Percentiles rank a stretch among this genome's conserved stretches.
These are phyloP conservation scores for Cinclus mexicanus DNA, from an alignment of 2,113 vertebrate species.

Conservation along the genomic window DNA sequence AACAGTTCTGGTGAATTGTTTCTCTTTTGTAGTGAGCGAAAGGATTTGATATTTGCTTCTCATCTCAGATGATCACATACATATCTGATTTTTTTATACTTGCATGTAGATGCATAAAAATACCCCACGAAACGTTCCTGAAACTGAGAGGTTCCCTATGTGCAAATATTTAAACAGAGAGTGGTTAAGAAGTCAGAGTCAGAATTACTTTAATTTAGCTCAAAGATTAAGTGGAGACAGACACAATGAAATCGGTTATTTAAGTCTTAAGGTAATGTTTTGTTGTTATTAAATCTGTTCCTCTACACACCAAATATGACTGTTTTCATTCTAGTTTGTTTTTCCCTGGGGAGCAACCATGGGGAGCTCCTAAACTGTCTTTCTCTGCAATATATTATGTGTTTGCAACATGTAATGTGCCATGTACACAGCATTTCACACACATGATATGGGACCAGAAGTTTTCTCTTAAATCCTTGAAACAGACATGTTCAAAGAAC, in stretches of 20 bases:
- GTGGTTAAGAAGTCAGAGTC: background rate
- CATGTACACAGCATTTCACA: background rate
- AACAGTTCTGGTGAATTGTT: background rate
- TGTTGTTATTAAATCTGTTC: background rate
- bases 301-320: background rate
- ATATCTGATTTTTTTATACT: background rate
- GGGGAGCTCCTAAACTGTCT: background rate
- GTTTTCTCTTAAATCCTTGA: conserved; percentile 18
- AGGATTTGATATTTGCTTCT: background rate
- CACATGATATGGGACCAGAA: background rate
- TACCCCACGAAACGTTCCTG: background rate
- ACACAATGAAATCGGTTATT: background rate
- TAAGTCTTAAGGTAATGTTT: background rate
- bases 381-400: background rate
- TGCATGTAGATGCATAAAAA: background rate
- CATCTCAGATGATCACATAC: background rate
- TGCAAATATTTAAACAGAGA: background rate
- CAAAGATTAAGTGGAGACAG: background rate
- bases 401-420: background rate
- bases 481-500: background rate
- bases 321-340: conserved; percentile 29
- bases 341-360: background rate
- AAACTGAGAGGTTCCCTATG: background rate
- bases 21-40: background rate
- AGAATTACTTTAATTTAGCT: background rate